These are phyloP conservation scores for Dromaius novaehollandiae DNA, from an alignment of 2,113 vertebrate species.

Conservation along the genomic window DNA sequence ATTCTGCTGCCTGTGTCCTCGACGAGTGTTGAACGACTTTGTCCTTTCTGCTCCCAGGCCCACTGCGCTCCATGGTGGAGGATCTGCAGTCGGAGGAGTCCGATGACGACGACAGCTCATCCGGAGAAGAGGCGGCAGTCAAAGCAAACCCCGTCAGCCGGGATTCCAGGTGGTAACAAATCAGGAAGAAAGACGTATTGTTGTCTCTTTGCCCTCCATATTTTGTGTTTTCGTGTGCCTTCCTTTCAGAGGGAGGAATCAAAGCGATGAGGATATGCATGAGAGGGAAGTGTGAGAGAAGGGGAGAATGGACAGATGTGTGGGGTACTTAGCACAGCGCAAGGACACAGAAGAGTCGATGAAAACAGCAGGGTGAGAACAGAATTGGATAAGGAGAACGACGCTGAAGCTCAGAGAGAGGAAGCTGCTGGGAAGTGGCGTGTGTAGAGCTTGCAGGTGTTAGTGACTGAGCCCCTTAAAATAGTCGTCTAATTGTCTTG, in stretches of 20 bases:
- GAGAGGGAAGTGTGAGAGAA: background rate
- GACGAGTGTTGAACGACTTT: background rate
- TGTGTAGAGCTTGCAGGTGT: background rate
- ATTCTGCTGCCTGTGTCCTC: fast-evolving
- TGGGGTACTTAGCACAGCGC: background rate
- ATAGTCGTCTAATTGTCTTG: background rate
- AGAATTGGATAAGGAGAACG: background rate
- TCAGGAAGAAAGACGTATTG: background rate
- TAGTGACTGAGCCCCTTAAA: background rate
- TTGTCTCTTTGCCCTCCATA: background rate
- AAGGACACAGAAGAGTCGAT: background rate
- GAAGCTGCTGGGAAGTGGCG: background rate
- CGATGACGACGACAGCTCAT: constrained; percentile 94
- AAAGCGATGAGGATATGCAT: background rate
- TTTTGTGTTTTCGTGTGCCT: background rate
- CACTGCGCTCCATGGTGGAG: constrained; percentile 95
- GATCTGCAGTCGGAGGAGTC: constrained; percentile 96
- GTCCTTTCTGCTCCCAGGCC: constrained; percentile 72
- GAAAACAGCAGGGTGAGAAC: background rate
- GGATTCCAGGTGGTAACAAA: constrained; percentile 87
- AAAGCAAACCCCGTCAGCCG: constrained; percentile 89
- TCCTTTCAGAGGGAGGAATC: background rate
- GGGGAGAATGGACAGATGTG: background rate
- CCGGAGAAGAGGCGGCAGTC: constrained; percentile 87
- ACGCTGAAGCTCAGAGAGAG: background rate